phyloP scores from a whole-genome alignment of 2,113 vertebrate species.

The Dendropsophus ebraccatus region DNA sequence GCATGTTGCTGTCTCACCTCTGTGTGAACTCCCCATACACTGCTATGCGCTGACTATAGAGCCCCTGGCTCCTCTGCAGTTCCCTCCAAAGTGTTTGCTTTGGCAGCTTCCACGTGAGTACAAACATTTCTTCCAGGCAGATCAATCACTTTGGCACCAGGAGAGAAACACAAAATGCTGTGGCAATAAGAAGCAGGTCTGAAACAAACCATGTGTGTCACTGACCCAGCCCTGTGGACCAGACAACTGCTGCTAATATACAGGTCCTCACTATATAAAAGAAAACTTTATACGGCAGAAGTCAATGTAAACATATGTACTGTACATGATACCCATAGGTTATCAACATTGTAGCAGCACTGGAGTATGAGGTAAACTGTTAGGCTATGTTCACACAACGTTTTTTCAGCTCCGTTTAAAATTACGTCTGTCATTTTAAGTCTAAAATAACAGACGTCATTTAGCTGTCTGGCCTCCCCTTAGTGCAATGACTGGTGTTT shows the following conservation, averaged over 20 bases:
- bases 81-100: conserved; percentile 90
- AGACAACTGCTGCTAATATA: background rate
- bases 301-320: background rate
- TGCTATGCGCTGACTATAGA: conserved; percentile 82
- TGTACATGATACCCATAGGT: background rate
- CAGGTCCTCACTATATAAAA: background rate
- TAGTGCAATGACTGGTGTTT: too few relatives aligned
- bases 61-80: conserved; percentile 80
- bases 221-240: background rate
- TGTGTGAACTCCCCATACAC: conserved; percentile 85
- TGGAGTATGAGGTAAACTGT: too few relatives aligned
- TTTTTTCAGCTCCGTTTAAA: too few relatives aligned
- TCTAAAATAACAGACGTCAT: too few relatives aligned
- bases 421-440: too few relatives aligned
- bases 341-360: background rate
- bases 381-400: too few relatives aligned
- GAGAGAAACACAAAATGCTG: conserved; percentile 84
- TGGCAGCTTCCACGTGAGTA: conserved; percentile 87
- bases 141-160: conserved; percentile 94
- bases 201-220: conserved; percentile 93
- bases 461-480: too few relatives aligned
- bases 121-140: conserved; percentile 89
- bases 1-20: conserved; percentile 91
- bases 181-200: conserved; percentile 93
- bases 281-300: background rate